Evolutionary conservation across 2,797 vertebrate species (phyloP).

Genomic region (Aplochiton taeniatus): DNA sequence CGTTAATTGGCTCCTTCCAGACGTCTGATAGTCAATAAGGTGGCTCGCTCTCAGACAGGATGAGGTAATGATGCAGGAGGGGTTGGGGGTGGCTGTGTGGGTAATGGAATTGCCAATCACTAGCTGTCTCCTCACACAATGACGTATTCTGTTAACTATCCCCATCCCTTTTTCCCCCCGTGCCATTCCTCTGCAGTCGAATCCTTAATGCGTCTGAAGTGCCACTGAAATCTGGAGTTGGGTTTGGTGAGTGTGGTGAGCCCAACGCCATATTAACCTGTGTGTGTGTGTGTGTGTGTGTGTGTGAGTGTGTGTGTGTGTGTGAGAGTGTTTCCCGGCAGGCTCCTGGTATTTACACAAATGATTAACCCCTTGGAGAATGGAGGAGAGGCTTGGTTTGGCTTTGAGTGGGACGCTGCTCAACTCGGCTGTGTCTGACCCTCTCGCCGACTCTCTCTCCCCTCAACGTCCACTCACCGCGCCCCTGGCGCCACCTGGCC

Average conservation of each 20-base stretch:
- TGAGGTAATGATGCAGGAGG: slow-evolving; percentile 48
- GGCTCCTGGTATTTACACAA: slow-evolving; percentile 20
- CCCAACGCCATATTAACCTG: neutral
- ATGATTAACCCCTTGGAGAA: slow-evolving; percentile 6
- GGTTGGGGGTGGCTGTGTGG: slow-evolving; percentile 13
- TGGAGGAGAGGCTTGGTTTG: slow-evolving; percentile 20
- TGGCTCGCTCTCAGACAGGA: slow-evolving; percentile 36
- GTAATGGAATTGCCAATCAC: neutral
- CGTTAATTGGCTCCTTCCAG: slow-evolving; percentile 45
- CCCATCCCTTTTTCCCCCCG: no score
- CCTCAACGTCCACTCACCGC: no score
- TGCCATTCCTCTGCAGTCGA: no score
- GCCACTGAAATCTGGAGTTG: no score
- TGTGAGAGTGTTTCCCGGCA: neutral
- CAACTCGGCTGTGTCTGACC: slow-evolving; percentile 1
- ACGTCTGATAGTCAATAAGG: slow-evolving; percentile 48
- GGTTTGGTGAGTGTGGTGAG: no score
- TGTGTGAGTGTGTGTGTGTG: neutral
- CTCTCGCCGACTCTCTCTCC: neutral
- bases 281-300: neutral
- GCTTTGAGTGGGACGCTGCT: slow-evolving; percentile 22
- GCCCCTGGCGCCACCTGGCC: slow-evolving; percentile 13
- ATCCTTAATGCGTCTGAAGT: no score
- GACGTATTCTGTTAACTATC: no score
- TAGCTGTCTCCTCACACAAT: neutral